Base-by-base conservation (phyloP, 2,888 invertebrate genomes). In the Glaucopsyche alexis region DNA sequence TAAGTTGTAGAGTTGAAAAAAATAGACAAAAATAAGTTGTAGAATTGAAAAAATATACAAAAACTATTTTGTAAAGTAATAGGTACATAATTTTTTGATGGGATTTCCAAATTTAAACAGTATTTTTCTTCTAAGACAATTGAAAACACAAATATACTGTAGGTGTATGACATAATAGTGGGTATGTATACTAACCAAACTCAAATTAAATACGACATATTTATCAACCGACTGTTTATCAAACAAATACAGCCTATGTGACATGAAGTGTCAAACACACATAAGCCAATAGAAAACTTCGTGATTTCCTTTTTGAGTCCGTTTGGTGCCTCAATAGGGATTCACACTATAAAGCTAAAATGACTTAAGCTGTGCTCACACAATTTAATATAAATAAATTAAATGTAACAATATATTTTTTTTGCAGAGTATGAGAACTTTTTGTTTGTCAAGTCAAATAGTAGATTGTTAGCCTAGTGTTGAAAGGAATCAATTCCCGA, bases 271-370 rank as follows among this genome's bases (percentile, higher is more conserved):
- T 83, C 81, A 83, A 81, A 78, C 76, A 76, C 75, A 76, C 74
- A 78, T 75, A 77, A 76, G 75, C 74, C 75, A 75, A 78, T 80
- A 79, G 79, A 81, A 79, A 78, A 78, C 75, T 75, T 88, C 90
- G 90, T 90, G 90, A 89, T 88, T 88, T 90, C 90, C 90, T 88
- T 82, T 85, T 90, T 89, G 83, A 81, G 80, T 78, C 73, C 55
- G 75, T 77, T 75, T 72, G 78, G 77, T 75, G 76, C 76, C 71
- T 70, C 60, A 75, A 47, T 71, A 40, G 49, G 47, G 52, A 71
- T 75, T 75, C 70, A 75, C 74, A 73, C 73, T 73, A 49, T 38
- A 49, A 47, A 64, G 60, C 65, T 72, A 72, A 67, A 67, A 66
- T 67, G 19, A 11, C 13, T 72, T n/a, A 72, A 5, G 72, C 50